Percentiles rank a stretch among this genome's conserved stretches.
Evolutionary conservation across 64 coral and sea anemone genomes (phyloP).

Genomic region (Porites lutea): DNA sequence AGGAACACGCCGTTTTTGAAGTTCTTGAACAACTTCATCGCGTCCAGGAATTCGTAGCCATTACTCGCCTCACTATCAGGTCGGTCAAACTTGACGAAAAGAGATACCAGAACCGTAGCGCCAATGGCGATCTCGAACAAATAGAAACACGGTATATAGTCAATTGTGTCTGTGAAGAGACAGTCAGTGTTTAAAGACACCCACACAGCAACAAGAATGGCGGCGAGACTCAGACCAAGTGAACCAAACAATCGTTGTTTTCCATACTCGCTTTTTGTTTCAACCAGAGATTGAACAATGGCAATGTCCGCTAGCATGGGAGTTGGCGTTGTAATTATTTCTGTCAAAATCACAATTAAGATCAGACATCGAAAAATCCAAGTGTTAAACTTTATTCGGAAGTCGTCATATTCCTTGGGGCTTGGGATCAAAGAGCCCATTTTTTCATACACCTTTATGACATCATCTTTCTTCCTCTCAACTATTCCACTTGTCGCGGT

Average conservation of each 20-base stretch:
- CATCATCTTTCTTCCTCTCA: not conserved
- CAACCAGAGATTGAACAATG: slow-evolving; percentile 76
- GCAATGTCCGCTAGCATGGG: slow-evolving; percentile 91
- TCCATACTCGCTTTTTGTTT: slow-evolving; percentile 82
- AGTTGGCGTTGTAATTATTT: slow-evolving; percentile 90
- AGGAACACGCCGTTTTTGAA: slow-evolving; percentile 83
- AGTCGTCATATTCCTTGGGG: slow-evolving; percentile 46
- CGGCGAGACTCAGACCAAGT: slow-evolving; percentile 71
- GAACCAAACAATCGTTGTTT: slow-evolving; percentile 86
- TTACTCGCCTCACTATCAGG: slow-evolving; percentile 17
- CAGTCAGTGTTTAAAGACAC: slow-evolving; percentile 56
- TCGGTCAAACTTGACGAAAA: slow-evolving; percentile 76
- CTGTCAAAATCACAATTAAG: slow-evolving; percentile 85
- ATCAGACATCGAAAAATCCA: slow-evolving; percentile 86
- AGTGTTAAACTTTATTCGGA: slow-evolving; percentile 79
- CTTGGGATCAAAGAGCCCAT: not conserved
- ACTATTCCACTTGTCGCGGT: not conserved
- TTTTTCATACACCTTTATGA: slow-evolving; percentile 20
- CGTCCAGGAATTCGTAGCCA: slow-evolving; percentile 62
- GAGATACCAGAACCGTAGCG: slow-evolving; percentile 68
- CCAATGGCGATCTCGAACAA: slow-evolving; percentile 86
- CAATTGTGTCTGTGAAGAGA: slow-evolving; percentile 80
- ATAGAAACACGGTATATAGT: slow-evolving; percentile 89
- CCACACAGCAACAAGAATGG: slow-evolving; percentile 78
- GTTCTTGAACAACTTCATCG: slow-evolving; percentile 73